These are phyloP conservation scores for Pocota personata DNA, from an alignment of 2,888 invertebrate species.

Conservation along the genomic window DNA sequence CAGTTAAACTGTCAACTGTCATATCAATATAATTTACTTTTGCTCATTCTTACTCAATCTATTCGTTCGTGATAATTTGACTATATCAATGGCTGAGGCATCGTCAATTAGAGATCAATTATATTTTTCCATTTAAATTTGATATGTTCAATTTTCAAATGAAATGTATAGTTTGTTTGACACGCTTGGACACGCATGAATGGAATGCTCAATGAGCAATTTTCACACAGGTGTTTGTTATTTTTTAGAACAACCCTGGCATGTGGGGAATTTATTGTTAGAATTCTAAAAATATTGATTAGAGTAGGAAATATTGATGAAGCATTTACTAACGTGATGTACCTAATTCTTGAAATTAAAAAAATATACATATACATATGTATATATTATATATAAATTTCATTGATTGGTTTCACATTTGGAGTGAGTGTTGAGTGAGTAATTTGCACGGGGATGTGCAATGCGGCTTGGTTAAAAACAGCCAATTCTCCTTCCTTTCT, in stretches of 20 bases:
- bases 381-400: too few species aligned
- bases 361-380: too few species aligned
- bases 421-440: neutral
- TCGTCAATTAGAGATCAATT: neutral
- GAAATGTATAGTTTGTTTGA: neutral
- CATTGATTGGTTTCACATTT: neutral
- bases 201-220: constrained; percentile 13
- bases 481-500: too few species aligned
- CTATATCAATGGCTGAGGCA: neutral
- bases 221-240: constrained; percentile 27
- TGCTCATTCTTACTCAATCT: constrained; percentile 6
- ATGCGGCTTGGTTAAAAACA: neutral
- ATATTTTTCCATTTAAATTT: neutral
- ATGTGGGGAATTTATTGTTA: constrained; percentile 3
- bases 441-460: neutral
- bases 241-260: neutral
- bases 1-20: neutral
- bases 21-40: neutral
- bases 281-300: constrained; percentile 9
- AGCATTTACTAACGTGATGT: neutral
- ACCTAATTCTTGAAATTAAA: too few species aligned
- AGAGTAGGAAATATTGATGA: neutral
- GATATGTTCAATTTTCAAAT: neutral
- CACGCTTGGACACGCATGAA: constrained; percentile 4
- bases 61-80: constrained; percentile 8